Base-by-base conservation (phyloP, 30 jellyfish, hydroid and myxozoan species). In the Aurelia coerulea region DNA sequence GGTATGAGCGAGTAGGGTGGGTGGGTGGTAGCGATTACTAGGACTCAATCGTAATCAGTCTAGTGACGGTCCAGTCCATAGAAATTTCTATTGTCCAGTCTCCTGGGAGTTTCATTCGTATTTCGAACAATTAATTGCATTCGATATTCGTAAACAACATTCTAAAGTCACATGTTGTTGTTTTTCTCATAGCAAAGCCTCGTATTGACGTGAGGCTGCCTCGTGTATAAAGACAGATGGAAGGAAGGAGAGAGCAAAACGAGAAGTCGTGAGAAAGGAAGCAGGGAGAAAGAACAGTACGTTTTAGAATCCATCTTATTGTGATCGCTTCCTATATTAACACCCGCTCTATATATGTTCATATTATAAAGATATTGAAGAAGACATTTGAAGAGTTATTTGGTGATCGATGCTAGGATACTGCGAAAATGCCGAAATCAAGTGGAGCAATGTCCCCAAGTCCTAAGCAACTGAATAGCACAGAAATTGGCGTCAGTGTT, bases 401-500 rank as follows among this genome's bases (percentile, higher is more conserved):
- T 56, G 17, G 23, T 37, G 18, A 37, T 60, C 62, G 76, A 66
- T 59, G 68, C 31, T 42, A 46, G 72, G 54, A 33, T 39, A 34
- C 37, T 32, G 74, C 23, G 23, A 63, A 32, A 37, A 83, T 83
- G 92, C 92, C 92, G 82, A 83, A 72, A 68, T 64, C 92, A 35
- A 83, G 81, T 62, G 82, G 84, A 52, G 88, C 84, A 8, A 76
- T 62, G 68, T 63, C 81, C 66, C 76, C 79, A 2, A 10, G 51
- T 42, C 65, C 53, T 56, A 66, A 84, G 73, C 77, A 35, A 46
- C 94, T 77, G 17, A 71, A 74, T 66, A 46, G 15, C 56, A 88
- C 84, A 64, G 98, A 87, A 15, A 74, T 93, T 66, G 98, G 97
- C n/a, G 92, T 93, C 35, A 93, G 97, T 84, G 98, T 93, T 17